phyloP scores from a whole-genome alignment of 2,113 vertebrate genomes.

The Callionymus lyra region DNA sequence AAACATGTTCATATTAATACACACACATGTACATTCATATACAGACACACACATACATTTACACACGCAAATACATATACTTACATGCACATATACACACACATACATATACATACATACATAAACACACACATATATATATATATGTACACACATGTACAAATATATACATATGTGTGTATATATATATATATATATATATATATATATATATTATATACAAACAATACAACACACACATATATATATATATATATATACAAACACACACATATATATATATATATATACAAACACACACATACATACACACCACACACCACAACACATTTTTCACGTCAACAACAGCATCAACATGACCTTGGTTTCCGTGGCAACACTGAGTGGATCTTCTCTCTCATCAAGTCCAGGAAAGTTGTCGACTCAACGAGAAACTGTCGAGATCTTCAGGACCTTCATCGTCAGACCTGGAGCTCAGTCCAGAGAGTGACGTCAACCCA shows the following conservation, averaged over 20 bases:
- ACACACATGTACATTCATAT: constrained; percentile 9
- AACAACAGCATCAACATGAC: constrained; percentile 1
- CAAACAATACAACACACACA: too few species aligned
- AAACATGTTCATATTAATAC: too few species aligned
- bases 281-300: constrained; percentile 1
- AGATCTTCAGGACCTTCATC: constrained; percentile 12
- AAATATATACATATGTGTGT: not conserved
- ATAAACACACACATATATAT: too few species aligned
- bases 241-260: too few species aligned
- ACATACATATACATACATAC: too few species aligned
- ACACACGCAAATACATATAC: not conserved
- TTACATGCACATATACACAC: too few species aligned
- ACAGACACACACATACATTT: not conserved
- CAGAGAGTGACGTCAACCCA: constrained; percentile 56
- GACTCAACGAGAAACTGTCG: constrained; percentile 53
- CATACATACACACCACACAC: not conserved
- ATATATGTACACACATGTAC: constrained; percentile 13
- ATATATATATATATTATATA: too few species aligned
- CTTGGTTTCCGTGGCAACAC: constrained; percentile 1
- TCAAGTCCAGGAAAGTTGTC: constrained; percentile 50
- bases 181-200: not conserved
- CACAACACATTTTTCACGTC: not conserved
- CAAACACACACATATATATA: constrained; percentile 14
- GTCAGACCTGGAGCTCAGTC: constrained; percentile 65
- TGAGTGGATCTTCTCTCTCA: constrained; percentile 1